Evolutionary conservation across 2,113 vertebrate genomes (phyloP).

Genomic region (Myrmophylax atrothorax): DNA sequence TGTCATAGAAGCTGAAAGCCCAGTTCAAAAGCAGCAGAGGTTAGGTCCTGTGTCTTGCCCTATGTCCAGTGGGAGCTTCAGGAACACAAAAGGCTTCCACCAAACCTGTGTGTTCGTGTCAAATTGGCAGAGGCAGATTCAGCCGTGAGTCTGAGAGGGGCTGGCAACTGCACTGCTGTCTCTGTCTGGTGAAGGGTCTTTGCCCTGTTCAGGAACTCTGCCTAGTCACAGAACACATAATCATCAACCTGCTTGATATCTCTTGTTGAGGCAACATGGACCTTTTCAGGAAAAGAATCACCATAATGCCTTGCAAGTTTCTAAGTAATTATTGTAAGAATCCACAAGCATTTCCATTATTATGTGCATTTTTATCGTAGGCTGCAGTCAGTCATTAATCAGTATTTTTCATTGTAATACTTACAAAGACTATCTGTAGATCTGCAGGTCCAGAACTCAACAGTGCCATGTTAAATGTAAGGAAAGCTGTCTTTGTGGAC

Average conservation of each 20-base stretch:
- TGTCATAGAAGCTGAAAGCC: neutral
- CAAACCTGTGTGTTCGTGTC: neutral
- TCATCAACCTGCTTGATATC: neutral
- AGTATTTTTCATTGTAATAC: neutral
- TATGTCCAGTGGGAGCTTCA: neutral
- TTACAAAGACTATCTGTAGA: fast-evolving
- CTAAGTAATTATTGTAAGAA: neutral
- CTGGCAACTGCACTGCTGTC: neutral
- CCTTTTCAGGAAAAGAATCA: neutral
- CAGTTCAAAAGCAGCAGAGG: neutral
- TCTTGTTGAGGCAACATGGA: fast-evolving
- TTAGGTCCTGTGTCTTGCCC: neutral
- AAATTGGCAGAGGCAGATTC: neutral
- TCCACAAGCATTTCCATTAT: neutral
- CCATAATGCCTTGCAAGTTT: neutral
- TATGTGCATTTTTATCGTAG: fast-evolving
- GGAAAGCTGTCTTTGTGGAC: neutral
- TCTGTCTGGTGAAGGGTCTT: neutral
- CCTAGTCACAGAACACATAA: neutral
- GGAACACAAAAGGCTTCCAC: neutral
- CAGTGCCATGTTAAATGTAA: neutral
- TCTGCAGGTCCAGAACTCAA: neutral
- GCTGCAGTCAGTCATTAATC: neutral
- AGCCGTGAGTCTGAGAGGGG: neutral
- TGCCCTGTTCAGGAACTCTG: neutral